Conservation (phyloP, 2,888 invertebrate genomes). For the Formica aserva region DNA sequence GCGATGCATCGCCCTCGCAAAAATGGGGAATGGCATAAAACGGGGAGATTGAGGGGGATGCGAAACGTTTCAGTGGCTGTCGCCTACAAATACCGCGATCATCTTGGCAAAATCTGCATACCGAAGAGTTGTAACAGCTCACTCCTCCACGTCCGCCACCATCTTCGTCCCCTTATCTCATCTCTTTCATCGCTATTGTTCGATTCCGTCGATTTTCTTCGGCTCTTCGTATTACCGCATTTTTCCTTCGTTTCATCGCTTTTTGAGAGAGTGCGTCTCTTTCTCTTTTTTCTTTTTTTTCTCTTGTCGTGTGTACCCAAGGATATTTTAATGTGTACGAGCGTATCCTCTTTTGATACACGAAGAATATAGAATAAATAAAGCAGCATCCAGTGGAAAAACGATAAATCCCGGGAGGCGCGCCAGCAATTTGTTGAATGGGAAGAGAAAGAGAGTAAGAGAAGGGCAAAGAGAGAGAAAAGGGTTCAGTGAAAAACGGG, state of each 20-base stretch:
- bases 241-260: conserved; percentile 17
- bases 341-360: conserved; percentile 49
- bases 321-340: conserved; percentile 19
- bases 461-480: conserved; percentile 24
- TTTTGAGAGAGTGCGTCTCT: background rate
- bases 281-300: background rate
- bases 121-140: conserved; percentile 38
- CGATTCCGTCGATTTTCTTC: conserved; percentile 15
- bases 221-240: conserved; percentile 9
- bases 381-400: conserved; percentile 65
- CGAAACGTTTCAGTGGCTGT: conserved; percentile 46
- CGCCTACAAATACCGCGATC: conserved; percentile 59
- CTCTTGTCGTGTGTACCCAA: conserved; percentile 1
- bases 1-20: conserved; percentile 33
- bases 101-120: conserved; percentile 53
- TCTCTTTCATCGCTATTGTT: conserved; percentile 42
- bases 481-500: conserved; percentile 29
- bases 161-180: conserved; percentile 32
- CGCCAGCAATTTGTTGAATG: conserved; percentile 72
- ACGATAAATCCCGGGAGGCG: conserved; percentile 67
- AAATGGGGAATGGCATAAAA: conserved; percentile 44
- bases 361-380: conserved; percentile 72
- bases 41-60: conserved; percentile 7
- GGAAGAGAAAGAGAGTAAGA: conserved; percentile 29
- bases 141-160: background rate